These are phyloP conservation scores for Macropodus opercularis DNA, from an alignment of 2,797 vertebrate genomes.

Conservation along the genomic window DNA sequence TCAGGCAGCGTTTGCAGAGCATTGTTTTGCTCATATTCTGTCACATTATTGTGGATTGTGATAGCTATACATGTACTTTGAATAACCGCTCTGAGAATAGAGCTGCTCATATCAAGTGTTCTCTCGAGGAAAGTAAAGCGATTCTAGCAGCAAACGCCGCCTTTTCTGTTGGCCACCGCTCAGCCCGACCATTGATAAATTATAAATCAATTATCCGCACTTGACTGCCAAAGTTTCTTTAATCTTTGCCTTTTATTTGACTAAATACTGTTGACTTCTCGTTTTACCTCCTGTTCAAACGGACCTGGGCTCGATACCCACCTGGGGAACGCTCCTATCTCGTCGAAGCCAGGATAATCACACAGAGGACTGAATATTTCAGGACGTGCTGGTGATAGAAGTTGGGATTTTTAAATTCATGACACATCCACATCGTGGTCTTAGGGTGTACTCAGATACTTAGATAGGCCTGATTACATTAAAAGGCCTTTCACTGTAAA, in stretches of 20 bases:
- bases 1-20: slow-evolving; percentile 57
- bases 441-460: slow-evolving; percentile 53
- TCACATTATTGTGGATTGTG: slow-evolving; percentile 29
- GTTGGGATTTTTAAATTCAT: slow-evolving; percentile 54
- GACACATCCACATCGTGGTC: slow-evolving; percentile 41
- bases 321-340: slow-evolving; percentile 71
- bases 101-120: slow-evolving; percentile 53
- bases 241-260: slow-evolving; percentile 79
- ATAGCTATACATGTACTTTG: slow-evolving; percentile 64
- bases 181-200: slow-evolving; percentile 72
- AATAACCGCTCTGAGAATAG: slow-evolving; percentile 47
- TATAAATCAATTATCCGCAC: slow-evolving; percentile 80
- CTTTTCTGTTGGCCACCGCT: slow-evolving; percentile 58
- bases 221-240: slow-evolving; percentile 75
- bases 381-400: slow-evolving; percentile 36
- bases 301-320: slow-evolving; percentile 64
- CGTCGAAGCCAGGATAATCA: slow-evolving; percentile 64
- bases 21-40: slow-evolving; percentile 62
- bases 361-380: slow-evolving; percentile 57
- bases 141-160: slow-evolving; percentile 61
- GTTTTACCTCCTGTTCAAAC: slow-evolving; percentile 64
- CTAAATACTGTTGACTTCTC: slow-evolving; percentile 78
- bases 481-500: slow-evolving; percentile 47
- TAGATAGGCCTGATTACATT: slow-evolving; percentile 61
- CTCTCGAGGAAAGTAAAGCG: slow-evolving; percentile 52